phyloP scores from a whole-genome alignment of 2,113 vertebrate genomes.

The Passer domesticus region DNA sequence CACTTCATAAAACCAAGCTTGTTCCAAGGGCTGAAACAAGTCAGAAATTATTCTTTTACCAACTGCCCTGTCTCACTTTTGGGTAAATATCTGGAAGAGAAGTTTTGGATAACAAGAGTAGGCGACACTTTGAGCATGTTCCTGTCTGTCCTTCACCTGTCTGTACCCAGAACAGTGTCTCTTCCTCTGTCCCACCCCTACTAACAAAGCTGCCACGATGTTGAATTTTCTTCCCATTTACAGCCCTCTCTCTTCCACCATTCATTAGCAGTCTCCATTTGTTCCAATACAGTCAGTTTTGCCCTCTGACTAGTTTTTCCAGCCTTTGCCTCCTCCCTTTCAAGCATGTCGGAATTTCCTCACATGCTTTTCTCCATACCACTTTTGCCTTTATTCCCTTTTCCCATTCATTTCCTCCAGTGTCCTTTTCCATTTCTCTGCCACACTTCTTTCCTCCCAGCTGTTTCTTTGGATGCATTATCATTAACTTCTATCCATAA shows the following conservation, averaged over 20 bases:
- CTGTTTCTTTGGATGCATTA: not conserved
- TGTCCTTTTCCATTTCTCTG: not conserved
- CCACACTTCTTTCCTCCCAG: not conserved
- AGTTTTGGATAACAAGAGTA: not conserved
- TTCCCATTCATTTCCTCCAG: fast-evolving
- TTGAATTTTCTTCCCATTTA: not conserved
- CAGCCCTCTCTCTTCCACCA: not conserved
- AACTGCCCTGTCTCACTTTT: not conserved
- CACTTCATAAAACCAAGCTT: not conserved
- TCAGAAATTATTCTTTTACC: not conserved
- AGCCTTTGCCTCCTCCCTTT: not conserved
- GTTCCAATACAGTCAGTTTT: not conserved
- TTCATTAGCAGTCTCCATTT: not conserved
- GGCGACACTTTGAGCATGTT: not conserved
- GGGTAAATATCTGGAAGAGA: not conserved
- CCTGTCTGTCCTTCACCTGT: not conserved
- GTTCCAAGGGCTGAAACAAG: not conserved
- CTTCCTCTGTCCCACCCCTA: not conserved
- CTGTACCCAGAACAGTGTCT: not conserved
- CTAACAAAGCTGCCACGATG: not conserved
- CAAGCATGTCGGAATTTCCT: not conserved
- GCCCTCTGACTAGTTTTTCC: not conserved
- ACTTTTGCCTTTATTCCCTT: not conserved
- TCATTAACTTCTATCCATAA: not conserved
- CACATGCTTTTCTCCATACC: not conserved